Evolutionary conservation across 2,888 invertebrate species (phyloP), one percentile per base, ranked within the genome.

Genomic region (Cephus rjabovi): DNA sequence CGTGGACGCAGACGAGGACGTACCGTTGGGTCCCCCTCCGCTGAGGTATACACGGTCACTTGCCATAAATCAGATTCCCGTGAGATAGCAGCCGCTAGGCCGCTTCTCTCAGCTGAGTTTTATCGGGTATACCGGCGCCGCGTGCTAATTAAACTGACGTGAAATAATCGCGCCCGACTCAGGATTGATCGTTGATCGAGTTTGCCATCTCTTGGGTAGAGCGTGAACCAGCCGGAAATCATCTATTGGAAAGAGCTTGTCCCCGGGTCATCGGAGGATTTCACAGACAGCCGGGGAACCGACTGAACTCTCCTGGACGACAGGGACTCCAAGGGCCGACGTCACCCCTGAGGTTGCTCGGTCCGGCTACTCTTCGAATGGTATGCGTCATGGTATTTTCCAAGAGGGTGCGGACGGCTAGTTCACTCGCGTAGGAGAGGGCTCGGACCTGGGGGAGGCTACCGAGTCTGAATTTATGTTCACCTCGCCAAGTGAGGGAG

Each of bases 71-170:
- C 90, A 91, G 91, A 91, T 91, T 90, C 90, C 87, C 89, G 86
- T 88, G 90, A 89, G 91, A 91, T 91, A 90, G 87, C 87, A 83
- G 83, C n/a, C 81, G 82, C 89, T 87, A 89, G 40, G 89, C 86
- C 88, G 87, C 89, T 88, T 87, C 89, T 88, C 89, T 86, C 84
- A 83, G 85, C 83, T 84, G 88, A 89, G 87, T 90, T 91, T 91
- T 91, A 90, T 90, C 90, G 87, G 88, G 84, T 87, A 87, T 86
- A 87, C 89, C 89, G 87, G 88, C 88, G 88, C 89, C 90, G 90
- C 87, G 90, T 89, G 89, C 90, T 91, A 91, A 91, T 91, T 91
- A 91, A 91, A 91, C 89, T 89, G 91, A 91, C 91, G 89, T 90
- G 89, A 88, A 91, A 91, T 90, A 90, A 91, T 91, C 90, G 89